phyloP scores from a whole-genome alignment of 2,888 invertebrate species.

The Ennomos quercinarius region DNA sequence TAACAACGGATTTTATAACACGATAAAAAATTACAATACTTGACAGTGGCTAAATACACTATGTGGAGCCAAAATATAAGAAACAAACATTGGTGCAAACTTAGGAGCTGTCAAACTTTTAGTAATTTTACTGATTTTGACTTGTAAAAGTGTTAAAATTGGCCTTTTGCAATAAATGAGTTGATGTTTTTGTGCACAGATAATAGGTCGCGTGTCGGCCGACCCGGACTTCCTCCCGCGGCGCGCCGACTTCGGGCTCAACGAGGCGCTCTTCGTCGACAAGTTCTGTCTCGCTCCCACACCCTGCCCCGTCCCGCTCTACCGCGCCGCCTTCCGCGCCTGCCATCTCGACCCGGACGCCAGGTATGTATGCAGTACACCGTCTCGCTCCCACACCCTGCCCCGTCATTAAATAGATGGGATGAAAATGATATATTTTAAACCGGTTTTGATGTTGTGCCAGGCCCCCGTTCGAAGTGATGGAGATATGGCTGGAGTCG shows the following conservation, averaged over 20 bases:
- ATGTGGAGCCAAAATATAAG: no score
- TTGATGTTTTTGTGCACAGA: no score
- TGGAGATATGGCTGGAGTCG: conserved; percentile 95
- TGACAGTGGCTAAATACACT: no score
- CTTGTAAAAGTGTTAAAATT: no score
- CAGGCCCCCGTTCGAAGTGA: conserved; percentile 95
- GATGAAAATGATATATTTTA: no score
- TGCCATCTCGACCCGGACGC: conserved; percentile 96
- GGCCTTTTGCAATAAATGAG: no score
- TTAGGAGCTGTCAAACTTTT: no score
- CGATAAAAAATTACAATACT: no score
- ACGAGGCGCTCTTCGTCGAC: conserved; percentile 93
- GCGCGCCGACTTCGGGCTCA: conserved; percentile 96
- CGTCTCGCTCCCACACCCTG: background rate
- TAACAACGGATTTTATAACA: no score
- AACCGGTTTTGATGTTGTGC: no score
- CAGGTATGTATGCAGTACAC: conserved; percentile 86
- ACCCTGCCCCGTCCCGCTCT: conserved; percentile 93
- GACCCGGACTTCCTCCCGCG: conserved; percentile 97
- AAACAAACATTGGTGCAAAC: no score
- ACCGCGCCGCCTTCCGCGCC: conserved; percentile 94
- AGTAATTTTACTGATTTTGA: no score
- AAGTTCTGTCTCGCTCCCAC: conserved; percentile 88
- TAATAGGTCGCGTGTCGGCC: conserved; percentile 97
- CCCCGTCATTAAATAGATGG: background rate